phyloP scores from a whole-genome alignment of 2,888 invertebrate species.

The Hemicrepidius hirtus region DNA sequence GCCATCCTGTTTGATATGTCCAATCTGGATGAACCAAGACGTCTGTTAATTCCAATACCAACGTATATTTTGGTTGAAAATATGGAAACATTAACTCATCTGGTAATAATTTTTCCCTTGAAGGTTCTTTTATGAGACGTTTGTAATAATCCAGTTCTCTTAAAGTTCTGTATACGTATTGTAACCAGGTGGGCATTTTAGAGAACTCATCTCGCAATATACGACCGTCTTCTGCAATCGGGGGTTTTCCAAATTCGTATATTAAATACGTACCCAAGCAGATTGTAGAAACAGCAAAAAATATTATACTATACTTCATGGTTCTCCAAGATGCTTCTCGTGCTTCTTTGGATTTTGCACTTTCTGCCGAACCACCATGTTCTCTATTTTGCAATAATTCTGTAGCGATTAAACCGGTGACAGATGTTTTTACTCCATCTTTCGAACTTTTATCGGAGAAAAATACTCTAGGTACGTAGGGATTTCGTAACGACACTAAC shows the following conservation, averaged over 20 bases:
- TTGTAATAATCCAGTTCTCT: constrained; percentile 66
- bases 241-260: constrained; percentile 84
- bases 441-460: neutral
- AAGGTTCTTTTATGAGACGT: constrained; percentile 92
- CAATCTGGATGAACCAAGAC: constrained; percentile 98
- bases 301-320: constrained; percentile 65
- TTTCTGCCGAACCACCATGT: constrained; percentile 40
- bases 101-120: constrained; percentile 93
- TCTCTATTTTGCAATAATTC: neutral
- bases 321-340: constrained; percentile 62
- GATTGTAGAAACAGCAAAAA: constrained; percentile 77
- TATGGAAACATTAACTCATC: constrained; percentile 94
- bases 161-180: constrained; percentile 80
- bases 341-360: constrained; percentile 52
- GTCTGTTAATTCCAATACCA: constrained; percentile 96
- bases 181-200: constrained; percentile 78
- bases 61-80: constrained; percentile 95
- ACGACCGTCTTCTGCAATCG: constrained; percentile 82
- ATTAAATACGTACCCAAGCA: constrained; percentile 77
- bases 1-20: constrained; percentile 98
- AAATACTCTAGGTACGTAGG: neutral
- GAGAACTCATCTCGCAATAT: constrained; percentile 85
- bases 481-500: neutral
- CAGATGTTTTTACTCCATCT: neutral
- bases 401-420: constrained; percentile 24